These are phyloP conservation scores for Cylas formicarius DNA, from an alignment of 1,140 invertebrate species.

Conservation along the genomic window DNA sequence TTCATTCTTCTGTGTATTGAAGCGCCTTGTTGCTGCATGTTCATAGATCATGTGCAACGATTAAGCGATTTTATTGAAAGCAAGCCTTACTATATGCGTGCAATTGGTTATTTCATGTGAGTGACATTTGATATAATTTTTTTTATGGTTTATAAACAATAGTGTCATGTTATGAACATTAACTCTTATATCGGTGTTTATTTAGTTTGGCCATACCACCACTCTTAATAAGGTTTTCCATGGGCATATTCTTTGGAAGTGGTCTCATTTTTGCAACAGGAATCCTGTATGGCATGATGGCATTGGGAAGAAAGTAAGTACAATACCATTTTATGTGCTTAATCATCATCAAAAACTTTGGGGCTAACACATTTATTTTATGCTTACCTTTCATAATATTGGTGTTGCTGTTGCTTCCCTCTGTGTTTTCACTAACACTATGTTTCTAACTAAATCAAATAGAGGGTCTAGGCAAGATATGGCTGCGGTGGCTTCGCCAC, in stretches of 20 bases:
- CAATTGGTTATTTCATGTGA: conserved; percentile 78
- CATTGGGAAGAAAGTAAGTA: conserved; percentile 84
- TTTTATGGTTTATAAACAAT: conserved; percentile 1
- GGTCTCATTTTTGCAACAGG: conserved; percentile 84
- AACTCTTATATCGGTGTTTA: conserved; percentile 18
- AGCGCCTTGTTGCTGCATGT: conserved; percentile 91
- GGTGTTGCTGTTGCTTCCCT: too few species aligned
- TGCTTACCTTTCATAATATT: too few species aligned
- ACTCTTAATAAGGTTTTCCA: conserved; percentile 67
- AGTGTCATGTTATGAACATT: background rate
- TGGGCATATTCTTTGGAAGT: conserved; percentile 76
- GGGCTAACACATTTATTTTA: too few species aligned
- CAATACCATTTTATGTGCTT: too few species aligned
- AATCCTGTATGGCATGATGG: conserved; percentile 88
- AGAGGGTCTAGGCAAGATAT: conserved; percentile 77
- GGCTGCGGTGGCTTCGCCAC: conserved; percentile 67
- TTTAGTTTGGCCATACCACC: conserved; percentile 58
- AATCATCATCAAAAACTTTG: too few species aligned
- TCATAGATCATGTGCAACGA: conserved; percentile 84
- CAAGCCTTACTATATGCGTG: conserved; percentile 84
- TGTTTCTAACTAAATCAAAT: too few species aligned
- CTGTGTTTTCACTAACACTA: too few species aligned
- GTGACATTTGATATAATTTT: conserved; percentile 38
- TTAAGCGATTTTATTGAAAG: conserved; percentile 74
- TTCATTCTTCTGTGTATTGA: conserved; percentile 82